Conservation (phyloP, 64 coral and sea anemone species). For the Dendronephthya gigantea region DNA sequence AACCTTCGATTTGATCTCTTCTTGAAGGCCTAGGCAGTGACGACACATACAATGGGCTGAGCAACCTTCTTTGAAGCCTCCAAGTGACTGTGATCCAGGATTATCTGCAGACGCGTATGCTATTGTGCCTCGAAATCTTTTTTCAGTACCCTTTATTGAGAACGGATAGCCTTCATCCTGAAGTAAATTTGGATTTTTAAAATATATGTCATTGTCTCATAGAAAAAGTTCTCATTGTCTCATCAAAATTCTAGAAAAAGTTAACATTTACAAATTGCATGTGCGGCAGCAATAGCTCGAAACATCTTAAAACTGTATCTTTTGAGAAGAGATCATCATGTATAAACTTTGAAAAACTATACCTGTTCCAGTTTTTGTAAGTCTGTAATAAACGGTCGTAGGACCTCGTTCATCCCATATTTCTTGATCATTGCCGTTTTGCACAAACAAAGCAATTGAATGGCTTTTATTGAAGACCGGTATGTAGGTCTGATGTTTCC, state of each 20-base stretch:
- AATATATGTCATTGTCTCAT: background rate
- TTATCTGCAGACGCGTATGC: background rate
- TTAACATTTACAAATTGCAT: background rate
- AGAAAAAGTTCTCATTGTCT: background rate
- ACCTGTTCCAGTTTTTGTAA: constrained; percentile 34
- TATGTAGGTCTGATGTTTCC: constrained; percentile 18
- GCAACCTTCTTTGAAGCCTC: background rate
- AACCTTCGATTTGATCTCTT: background rate
- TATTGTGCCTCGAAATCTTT: background rate
- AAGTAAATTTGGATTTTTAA: background rate
- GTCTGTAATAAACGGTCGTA: constrained; percentile 43
- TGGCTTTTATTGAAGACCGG: constrained; percentile 7
- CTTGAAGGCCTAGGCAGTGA: background rate
- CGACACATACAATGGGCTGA: background rate
- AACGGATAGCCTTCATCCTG: background rate
- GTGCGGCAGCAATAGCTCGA: too few relatives aligned
- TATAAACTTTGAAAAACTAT: background rate
- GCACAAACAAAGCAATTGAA: constrained; percentile 10
- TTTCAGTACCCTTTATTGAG: background rate
- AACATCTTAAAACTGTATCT: too few relatives aligned
- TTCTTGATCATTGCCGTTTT: constrained; percentile 35
- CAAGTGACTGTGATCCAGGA: background rate
- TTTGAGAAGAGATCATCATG: too few relatives aligned
- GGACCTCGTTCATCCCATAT: constrained; percentile 37
- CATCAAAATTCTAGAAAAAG: background rate